Base-by-base conservation (phyloP, 1,140 invertebrate species). In the Argopecten irradians region DNA sequence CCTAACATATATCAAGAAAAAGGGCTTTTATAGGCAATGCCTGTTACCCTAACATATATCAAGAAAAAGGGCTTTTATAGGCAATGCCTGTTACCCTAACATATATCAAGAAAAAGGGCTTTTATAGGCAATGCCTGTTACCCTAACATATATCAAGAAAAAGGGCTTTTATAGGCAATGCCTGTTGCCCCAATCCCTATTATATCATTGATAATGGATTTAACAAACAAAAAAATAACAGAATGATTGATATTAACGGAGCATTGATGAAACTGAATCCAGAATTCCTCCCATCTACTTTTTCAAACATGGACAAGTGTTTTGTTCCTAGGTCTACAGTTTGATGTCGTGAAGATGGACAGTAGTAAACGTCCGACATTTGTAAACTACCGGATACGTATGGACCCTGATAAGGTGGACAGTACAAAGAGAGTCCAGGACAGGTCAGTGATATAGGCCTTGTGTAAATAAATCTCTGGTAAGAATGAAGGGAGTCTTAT, bases 321-420 rank as follows among this genome's bases (percentile, higher is more conserved):
- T 14, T 39, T 86, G 16, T 55, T 88, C 85, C 13, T 28, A 34
- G 90, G 88, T 13, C 83, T 92, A 8, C 89, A 92, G 86, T 92
- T 91, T 87, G 34, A 84, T 32, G 82, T 89, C 34, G 90, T 93
- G 36, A 92, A 92, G 16, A 89, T 92, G 16, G 90, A 94, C 88
- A 90, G 92, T 33, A 88, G 86, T 11, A 84, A 83, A 13, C 87
- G 96, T 36, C 96, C 96, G 8, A 93, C 94, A 39, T 95, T 95
- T 92, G 92, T 97, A 36, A 94, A 93, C 28, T 97, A 97, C 91
- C 96, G 96, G 91, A 96, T 97, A 22, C 93, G 97, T 85, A 97
- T 97, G 96, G 96, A 96, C 90, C 92, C 96, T 39, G 96, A 96
- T 84, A 96, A 96, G 92, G 96, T 97, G 7, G 96, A 97, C 91